phyloP scores from a whole-genome alignment of 2,113 vertebrate genomes.

The Odobenus rosmarus region DNA sequence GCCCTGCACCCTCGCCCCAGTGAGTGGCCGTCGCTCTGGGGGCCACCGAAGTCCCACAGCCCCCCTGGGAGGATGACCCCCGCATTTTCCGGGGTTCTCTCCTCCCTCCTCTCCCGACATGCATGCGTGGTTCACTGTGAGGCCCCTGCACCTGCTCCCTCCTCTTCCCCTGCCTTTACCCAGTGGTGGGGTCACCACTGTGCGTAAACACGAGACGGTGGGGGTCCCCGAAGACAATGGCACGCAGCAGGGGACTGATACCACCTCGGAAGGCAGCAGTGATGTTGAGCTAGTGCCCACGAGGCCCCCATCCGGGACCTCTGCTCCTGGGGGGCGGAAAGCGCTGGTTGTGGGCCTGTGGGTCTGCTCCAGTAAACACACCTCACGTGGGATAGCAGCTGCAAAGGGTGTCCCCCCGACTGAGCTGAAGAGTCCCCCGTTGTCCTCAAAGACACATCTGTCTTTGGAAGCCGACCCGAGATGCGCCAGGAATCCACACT shows the following conservation, averaged over 20 bases:
- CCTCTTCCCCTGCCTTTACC: too few relatives aligned
- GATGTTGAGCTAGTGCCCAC: neutral
- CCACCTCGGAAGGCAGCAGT: too few relatives aligned
- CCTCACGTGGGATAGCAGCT: neutral
- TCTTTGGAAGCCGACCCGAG: neutral
- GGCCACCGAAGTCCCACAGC: neutral
- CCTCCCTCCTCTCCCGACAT: neutral
- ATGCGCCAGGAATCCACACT: neutral
- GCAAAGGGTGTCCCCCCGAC: neutral
- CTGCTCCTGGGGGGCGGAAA: neutral
- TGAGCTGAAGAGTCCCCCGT: neutral
- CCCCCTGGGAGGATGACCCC: neutral
- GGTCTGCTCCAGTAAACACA: neutral
- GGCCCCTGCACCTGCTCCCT: neutral
- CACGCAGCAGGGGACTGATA: fast-evolving
- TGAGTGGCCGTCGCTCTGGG: too few relatives aligned
- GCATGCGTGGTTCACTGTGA: neutral
- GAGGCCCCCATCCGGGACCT: too few relatives aligned
- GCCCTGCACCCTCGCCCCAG: too few relatives aligned
- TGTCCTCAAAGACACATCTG: neutral
- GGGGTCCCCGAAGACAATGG: neutral
- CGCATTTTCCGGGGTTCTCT: neutral
- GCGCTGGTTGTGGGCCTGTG: neutral
- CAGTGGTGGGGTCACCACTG: neutral
- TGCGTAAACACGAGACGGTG: fast-evolving